Evolutionary conservation across 2,888 invertebrate genomes (phyloP).

Genomic region (Busseola fusca): DNA sequence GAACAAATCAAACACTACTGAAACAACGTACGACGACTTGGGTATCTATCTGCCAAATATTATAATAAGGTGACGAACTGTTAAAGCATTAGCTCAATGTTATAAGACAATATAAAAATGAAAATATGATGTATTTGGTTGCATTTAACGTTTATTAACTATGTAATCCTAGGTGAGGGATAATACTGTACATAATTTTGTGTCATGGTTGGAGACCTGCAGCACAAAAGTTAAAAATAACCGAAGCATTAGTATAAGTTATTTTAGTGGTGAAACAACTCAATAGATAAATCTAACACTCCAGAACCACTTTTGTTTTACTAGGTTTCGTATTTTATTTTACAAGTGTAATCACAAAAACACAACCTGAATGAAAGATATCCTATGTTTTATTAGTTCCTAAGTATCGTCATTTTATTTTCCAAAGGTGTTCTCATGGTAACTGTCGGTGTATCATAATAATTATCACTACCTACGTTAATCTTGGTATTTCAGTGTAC

Average conservation of each 20-base stretch:
- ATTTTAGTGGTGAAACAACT: too few relatives aligned
- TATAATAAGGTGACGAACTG: constrained; percentile 42
- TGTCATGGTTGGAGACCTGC: background rate
- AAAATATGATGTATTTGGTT: background rate
- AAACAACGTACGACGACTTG: background rate
- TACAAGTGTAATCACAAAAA: background rate
- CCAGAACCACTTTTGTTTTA: background rate
- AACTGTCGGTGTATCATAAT: background rate
- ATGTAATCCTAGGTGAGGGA: background rate
- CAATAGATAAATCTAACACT: too few relatives aligned
- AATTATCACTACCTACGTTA: background rate
- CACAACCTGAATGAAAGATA: background rate
- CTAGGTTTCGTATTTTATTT: background rate
- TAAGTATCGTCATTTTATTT: background rate
- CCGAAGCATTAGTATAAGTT: background rate
- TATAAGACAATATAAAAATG: background rate
- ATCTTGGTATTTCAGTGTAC: background rate
- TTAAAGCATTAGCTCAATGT: constrained; percentile 12
- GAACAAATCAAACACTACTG: background rate
- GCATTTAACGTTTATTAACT: background rate
- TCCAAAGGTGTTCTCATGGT: background rate
- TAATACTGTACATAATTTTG: background rate
- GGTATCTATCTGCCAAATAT: constrained; percentile 38
- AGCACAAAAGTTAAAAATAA: background rate
- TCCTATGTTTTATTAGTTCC: background rate